Evolutionary conservation across 2,113 vertebrate species (phyloP), one percentile per base, ranked within the genome.

Genomic region (Cryptotis parvus): DNA sequence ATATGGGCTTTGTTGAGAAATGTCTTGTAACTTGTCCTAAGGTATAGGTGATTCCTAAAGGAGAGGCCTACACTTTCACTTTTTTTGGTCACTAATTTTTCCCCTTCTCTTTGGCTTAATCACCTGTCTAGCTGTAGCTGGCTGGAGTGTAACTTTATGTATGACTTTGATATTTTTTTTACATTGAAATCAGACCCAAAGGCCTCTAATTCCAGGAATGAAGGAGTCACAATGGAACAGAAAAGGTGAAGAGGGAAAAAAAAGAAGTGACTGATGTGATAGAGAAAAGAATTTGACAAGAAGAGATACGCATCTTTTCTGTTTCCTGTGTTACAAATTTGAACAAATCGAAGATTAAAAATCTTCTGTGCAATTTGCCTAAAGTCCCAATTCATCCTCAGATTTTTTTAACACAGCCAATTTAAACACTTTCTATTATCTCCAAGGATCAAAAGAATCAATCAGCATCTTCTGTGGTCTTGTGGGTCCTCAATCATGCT

Each of bases 401-500:
- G 92, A 96, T 96, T 97, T 97, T 49, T 97, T 96, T 90, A 96
- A 96, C 96, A 91, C 90, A 97, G 95, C 93, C 96, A 93, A 66
- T 97, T 97, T 97, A 96, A 97, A 96, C 92, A 95, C 93, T 95
- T 97, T 97, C 96, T 97, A 96, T 98, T 98, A 97, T 98, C 97
- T 98, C 94, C 37, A 68, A 96, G 90, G 96, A 97, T 97, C 97
- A 96, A 97, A 98, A 96, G 97, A 97, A 98, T 98, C 98, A 97
- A 97, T 98, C 97, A 97, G 92, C 95, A 96, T 96, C 95, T 97
- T 97, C 97, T 93, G 72, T 83, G 97, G 96, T 95, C 97, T 97
- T 98, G 92, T 96, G 96, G 96, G 95, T 97, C 97, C 94, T 98
- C 95, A 96, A 92, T 96, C 96, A 91, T 96, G 96, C 96, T 97